Base-by-base conservation (phyloP, 2,888 invertebrate genomes). In the Osmoderma eremita region DNA sequence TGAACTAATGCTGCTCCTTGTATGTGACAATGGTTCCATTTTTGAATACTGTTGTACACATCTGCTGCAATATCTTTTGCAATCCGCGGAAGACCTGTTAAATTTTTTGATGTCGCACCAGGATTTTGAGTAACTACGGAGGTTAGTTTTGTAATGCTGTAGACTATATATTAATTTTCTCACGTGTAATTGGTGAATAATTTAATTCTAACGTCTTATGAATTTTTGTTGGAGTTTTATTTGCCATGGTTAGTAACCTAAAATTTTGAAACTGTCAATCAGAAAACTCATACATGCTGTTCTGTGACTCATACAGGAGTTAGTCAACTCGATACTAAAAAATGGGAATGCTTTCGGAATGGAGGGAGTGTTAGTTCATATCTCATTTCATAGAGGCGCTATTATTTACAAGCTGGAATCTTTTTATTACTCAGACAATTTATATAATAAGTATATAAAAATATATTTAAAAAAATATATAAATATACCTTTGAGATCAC, bases 1-100 rank as follows among this genome's bases (percentile, higher is more conserved):
- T 84, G 83, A 4, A 85, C 75, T 67, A 83, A 63, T 13, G 74
- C 67, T 48, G 82, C 74, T 30, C 86, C 86, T 65, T 79, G 76
- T 50, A 84, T 77, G 72, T 85, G 84, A 58, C 78, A 69, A 39
- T 77, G 75, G 71, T 87, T 86, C 87, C 87, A 87, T 74, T 79
- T 78, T 74, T 86, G 85, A 68, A 86, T 83, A 69, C 76, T 80
- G 72, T 83, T 82, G 74, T 84, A 84, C 61, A 87, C 76, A 75
- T 87, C 87, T 22, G 87, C 88, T 12, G 81, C 82, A 61, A 84
- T 80, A 78, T 88, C 88, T 71, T 85, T 82, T 22, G 86, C 80
- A 63, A 86, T 83, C 67, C 88, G 79, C 12, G 84, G 83, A 67
- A 81, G 78, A 8, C 88, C 88, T 3, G 88, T 88, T 69, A 88